Base-by-base conservation (phyloP, 2,888 invertebrate genomes). In the Amphipyra tragopoginis region DNA sequence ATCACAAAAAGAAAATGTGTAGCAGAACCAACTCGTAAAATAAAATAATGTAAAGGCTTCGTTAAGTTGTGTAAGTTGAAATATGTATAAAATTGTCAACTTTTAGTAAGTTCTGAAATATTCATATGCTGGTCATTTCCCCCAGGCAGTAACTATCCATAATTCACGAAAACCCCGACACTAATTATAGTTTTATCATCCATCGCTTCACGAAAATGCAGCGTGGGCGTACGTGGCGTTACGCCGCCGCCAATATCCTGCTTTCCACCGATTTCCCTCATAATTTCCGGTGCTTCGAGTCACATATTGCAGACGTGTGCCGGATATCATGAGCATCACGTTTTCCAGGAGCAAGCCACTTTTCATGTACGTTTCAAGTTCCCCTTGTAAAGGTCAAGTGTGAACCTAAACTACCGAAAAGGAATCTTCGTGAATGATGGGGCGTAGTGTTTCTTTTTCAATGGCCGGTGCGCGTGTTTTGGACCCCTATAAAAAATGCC, bases 211-310 rank as follows among this genome's bases (percentile, higher is more conserved):
- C 13, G 11, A 21, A 21, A 36, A 40, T 55, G 50, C 42, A 21
- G 26, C 6, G 11, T n/a, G 43, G 45, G 33, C 60, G 42, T 11
- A 33, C 14, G 43, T 51, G 61, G 39, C 43, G 47, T 15, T 40
- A 11, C 42, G 50, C 45, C 14, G 43, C 59, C 54, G 57, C 75
- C 64, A 69, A 74, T 72, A 72, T 64, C 64, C 70, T 69, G 54
- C 39, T 42, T 49, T 21, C 44, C 64, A 40, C 51, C 64, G 51
- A 74, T 74, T 69, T 74, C 57, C 74, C 44, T 49, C 60, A 70
- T 72, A 74, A 74, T 72, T 74, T 72, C 72, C 70, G 72, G 70
- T 29, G 53, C 52, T 50, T 13, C 38, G 26, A 61, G 60, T 60
- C 48, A 45, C 60, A 64, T 58, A 69, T 51, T 56, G 63, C 60